These are phyloP conservation scores for Colostygia pectinataria DNA, from an alignment of 2,888 invertebrate species.

Conservation along the genomic window DNA sequence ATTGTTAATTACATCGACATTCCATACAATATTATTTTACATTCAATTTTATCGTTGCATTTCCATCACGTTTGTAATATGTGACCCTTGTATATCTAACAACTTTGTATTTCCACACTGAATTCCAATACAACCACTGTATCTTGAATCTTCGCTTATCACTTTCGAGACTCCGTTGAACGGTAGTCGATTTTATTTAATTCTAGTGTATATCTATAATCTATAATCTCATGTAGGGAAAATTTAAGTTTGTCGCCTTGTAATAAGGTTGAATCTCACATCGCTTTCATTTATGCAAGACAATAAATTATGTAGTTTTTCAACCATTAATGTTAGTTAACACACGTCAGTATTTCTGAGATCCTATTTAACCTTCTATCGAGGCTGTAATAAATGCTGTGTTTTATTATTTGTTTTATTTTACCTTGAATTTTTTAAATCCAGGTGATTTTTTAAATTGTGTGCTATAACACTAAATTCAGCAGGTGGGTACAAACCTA, in stretches of 20 bases:
- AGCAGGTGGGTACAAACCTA: background rate
- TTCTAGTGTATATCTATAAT: conserved; percentile 6
- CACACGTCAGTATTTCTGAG: conserved; percentile 62
- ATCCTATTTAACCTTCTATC: conserved; percentile 53
- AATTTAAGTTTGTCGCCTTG: conserved; percentile 18
- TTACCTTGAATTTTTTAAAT: too few relatives aligned
- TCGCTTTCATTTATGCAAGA: conserved; percentile 14
- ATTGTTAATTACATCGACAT: too few relatives aligned
- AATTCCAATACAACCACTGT: background rate
- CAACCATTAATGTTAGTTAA: conserved; percentile 19
- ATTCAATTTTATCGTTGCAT: too few relatives aligned
- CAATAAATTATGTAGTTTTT: conserved; percentile 19
- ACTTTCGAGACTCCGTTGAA: conserved; percentile 11
- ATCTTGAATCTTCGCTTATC: background rate
- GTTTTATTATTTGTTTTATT: conserved; percentile 45
- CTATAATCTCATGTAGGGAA: conserved; percentile 10
- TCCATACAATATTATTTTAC: too few relatives aligned
- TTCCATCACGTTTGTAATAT: too few relatives aligned
- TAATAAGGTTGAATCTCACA: conserved; percentile 22
- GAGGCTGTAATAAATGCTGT: conserved; percentile 72
- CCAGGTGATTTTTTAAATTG: too few relatives aligned
- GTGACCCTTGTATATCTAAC: too few relatives aligned
- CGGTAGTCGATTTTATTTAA: conserved; percentile 1
- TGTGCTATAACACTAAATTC: too few relatives aligned
- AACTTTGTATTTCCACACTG: too few relatives aligned